phyloP scores from a whole-genome alignment of 2,113 vertebrate species.

The Siphamia tubifer region DNA sequence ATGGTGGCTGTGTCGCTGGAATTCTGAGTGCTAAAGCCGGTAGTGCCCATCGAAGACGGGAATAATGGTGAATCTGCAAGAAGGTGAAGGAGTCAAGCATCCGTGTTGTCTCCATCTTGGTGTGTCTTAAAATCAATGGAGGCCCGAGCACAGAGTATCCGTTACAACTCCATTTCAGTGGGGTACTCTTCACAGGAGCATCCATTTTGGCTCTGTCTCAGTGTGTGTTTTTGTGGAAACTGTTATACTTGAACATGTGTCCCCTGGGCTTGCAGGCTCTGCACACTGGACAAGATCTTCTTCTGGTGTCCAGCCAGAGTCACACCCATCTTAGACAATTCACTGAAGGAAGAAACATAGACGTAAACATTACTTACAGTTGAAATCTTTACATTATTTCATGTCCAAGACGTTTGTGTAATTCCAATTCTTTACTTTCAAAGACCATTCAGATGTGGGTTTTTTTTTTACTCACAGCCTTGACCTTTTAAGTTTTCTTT shows the following conservation, averaged over 20 bases:
- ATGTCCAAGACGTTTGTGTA: neutral
- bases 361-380: neutral
- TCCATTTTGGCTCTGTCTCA: constrained; percentile 60
- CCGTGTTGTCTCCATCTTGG: constrained; percentile 59
- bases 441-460: constrained; percentile 14
- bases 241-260: constrained; percentile 84
- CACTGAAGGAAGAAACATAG: constrained; percentile 58
- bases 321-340: constrained; percentile 81
- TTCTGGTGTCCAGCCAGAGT: constrained; percentile 82
- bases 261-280: constrained; percentile 81
- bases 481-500: constrained; percentile 27
- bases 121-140: constrained; percentile 54
- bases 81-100: constrained; percentile 65
- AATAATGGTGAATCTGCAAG: constrained; percentile 57
- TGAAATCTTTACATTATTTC: too few species aligned
- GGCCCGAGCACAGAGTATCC: constrained; percentile 53
- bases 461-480: constrained; percentile 14
- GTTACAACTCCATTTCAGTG: constrained; percentile 52
- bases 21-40: constrained; percentile 60
- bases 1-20: constrained; percentile 45
- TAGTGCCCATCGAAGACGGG: constrained; percentile 52
- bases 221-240: constrained; percentile 47
- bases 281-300: constrained; percentile 81
- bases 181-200: constrained; percentile 47
- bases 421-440: constrained; percentile 9